Evolutionary conservation across 1,140 invertebrate genomes (phyloP), one percentile per base, ranked within the genome.

Genomic region (Heliothis subflexa): DNA sequence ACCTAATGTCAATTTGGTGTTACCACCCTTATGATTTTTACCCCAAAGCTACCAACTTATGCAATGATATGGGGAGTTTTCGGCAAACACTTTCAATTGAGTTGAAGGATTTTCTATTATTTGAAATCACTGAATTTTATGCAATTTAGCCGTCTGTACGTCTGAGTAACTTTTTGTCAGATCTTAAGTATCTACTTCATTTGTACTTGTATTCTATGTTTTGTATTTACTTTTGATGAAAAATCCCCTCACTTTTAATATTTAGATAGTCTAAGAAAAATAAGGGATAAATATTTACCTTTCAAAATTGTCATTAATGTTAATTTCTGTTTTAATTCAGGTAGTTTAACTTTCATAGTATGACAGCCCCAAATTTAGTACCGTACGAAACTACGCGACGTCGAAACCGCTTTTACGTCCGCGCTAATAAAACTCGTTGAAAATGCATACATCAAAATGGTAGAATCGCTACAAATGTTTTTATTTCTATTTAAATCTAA

Each of bases 401-500:
- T 82, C 88, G 88, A 83, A 86, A 89, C 89, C 86, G 89, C 88
- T 86, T 88, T 86, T 89, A 89, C 86, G 89, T 93, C 82, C 88
- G 88, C 86, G 85, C 83, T 92, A 92, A 92, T 87, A 93, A 94
- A 93, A 93, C 85, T 93, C 88, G 90, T 93, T 90, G 90, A 95
- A 95, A 94, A 95, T 94, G 93, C 90, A 93, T 91, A 86, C 89
- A 94, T 89, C 93, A 96, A 96, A 95, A 97, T 97, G 97, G 96
- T 97, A 96, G 96, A 96, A 95, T 95, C 96, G 86, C 91, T 97
- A 91, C 97, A 97, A 96, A 97, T 97, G 96, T 97, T 97, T 96
- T 96, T 97, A 95, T 97, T 97, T 95, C 95, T 97, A 91, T 97
- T 97, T 95, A 97, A 97, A 95, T 97, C 97, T 45, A 97, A 97